Conservation (phyloP, 2,113 vertebrate genomes). For the Dasypus novemcinctus region DNA sequence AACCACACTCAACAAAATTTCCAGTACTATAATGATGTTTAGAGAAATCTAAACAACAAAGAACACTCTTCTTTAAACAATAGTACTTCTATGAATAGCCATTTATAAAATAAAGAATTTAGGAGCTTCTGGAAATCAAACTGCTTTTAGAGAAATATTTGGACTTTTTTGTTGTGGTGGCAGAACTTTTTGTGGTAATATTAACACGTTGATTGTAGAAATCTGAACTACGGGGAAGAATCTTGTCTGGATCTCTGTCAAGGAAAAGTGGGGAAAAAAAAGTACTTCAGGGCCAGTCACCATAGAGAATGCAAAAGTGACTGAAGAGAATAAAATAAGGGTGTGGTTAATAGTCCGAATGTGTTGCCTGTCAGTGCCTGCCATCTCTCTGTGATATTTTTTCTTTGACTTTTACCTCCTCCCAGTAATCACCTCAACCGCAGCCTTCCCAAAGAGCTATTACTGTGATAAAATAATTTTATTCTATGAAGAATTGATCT, state of each 20-base stretch:
- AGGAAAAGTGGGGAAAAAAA: not conserved
- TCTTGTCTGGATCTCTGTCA: not conserved
- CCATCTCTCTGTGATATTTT: not conserved
- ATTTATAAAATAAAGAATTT: not conserved
- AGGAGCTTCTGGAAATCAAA: not conserved
- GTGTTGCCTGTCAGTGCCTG: not conserved
- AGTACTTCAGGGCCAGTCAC: not conserved
- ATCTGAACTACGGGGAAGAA: not conserved
- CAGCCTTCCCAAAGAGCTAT: not conserved
- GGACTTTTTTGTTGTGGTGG: not conserved
- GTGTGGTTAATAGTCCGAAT: not conserved
- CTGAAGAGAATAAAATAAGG: not conserved
- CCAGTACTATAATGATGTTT: not conserved
- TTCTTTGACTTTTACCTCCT: not conserved
- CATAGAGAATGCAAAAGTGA: not conserved
- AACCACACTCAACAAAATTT: not conserved
- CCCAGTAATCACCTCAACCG: not conserved
- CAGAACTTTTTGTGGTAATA: not conserved
- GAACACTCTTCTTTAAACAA: not conserved
- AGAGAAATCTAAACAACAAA: conserved; percentile 34
- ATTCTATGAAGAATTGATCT: not conserved
- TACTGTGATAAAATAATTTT: not conserved
- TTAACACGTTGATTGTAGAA: not conserved
- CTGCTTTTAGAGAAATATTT: not conserved
- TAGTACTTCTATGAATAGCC: not conserved